Evolutionary conservation across 1,140 invertebrate species (phyloP).

Genomic region (Drosophila setifemur): DNA sequence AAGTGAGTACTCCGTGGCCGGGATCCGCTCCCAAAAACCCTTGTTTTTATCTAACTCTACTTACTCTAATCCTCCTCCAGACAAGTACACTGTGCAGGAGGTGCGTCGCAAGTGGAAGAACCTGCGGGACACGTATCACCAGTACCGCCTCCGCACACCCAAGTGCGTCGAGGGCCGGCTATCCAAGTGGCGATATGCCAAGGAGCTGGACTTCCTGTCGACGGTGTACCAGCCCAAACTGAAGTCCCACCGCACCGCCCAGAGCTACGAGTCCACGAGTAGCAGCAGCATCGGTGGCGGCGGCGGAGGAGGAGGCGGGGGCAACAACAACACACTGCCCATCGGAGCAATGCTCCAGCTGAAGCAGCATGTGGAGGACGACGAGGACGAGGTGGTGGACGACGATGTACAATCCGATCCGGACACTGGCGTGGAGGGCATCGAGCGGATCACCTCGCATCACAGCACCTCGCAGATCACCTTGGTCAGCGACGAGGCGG

Average conservation of each 20-base stretch:
- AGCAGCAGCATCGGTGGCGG: not conserved
- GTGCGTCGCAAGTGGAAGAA: slow-evolving; percentile 80
- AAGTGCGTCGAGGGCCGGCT: slow-evolving; percentile 71
- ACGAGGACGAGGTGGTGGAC: slow-evolving; percentile 48
- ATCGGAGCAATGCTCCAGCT: slow-evolving; percentile 44
- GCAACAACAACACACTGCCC: slow-evolving; percentile 6
- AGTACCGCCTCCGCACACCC: slow-evolving; percentile 76
- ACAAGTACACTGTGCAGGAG: slow-evolving; percentile 77
- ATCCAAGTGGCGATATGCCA: slow-evolving; percentile 79
- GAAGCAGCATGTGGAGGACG: slow-evolving; percentile 36
- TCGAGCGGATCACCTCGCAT: slow-evolving; percentile 51
- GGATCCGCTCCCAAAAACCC: not conserved
- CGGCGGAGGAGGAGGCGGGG: not conserved
- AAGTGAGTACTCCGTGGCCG: slow-evolving; percentile 51
- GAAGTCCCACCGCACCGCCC: slow-evolving; percentile 64
- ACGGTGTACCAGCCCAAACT: slow-evolving; percentile 76
- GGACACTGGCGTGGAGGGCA: slow-evolving; percentile 23
- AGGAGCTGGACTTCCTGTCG: slow-evolving; percentile 73
- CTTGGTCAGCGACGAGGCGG: slow-evolving; percentile 69
- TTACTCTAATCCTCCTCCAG: slow-evolving; percentile 31
- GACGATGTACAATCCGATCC: slow-evolving; percentile 61
- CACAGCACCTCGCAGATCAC: slow-evolving; percentile 64
- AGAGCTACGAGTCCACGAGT: slow-evolving; percentile 18
- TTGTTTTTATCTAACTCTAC: not conserved
- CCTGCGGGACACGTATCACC: slow-evolving; percentile 76